Percentiles rank a stretch among this genome's conserved stretches.
These are phyloP conservation scores for Clarias gariepinus DNA, from an alignment of 2,113 vertebrate genomes.

Conservation along the genomic window DNA sequence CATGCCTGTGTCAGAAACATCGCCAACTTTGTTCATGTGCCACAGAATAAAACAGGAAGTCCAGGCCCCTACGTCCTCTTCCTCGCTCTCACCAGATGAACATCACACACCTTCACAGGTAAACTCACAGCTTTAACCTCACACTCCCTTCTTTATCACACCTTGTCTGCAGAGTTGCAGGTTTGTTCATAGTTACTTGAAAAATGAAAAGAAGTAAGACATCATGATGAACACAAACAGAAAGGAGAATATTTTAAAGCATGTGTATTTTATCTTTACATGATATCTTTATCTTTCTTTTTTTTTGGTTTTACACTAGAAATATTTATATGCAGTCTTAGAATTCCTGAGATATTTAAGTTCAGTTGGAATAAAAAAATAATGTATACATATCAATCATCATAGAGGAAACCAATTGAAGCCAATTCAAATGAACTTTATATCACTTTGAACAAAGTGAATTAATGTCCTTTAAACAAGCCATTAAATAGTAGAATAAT, in stretches of 20 bases:
- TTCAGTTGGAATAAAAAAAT: not conserved
- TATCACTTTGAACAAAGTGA: not conserved
- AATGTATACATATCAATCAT: not conserved
- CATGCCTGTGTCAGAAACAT: constrained; percentile 69
- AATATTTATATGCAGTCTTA: not conserved
- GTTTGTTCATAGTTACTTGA: too few species aligned
- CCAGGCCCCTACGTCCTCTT: constrained; percentile 79
- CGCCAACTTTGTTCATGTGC: constrained; percentile 69
- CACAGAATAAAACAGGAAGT: constrained; percentile 90
- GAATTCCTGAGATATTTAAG: not conserved
- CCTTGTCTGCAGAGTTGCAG: not conserved
- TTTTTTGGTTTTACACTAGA: not conserved
- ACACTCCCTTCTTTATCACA: not conserved
- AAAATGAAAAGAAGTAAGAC: not conserved
- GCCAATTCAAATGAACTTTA: too few species aligned
- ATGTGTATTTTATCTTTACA: not conserved
- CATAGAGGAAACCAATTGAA: not conserved
- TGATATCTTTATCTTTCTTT: not conserved
- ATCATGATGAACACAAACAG: not conserved
- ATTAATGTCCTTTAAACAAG: not conserved
- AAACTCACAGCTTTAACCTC: not conserved
- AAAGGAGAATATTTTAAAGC: not conserved
- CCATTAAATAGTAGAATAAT: not conserved
- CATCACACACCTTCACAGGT: constrained; percentile 63
- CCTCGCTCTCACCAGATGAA: constrained; percentile 83